Evolutionary conservation across 1,140 invertebrate species (phyloP).

Genomic region (Grapholita molesta): DNA sequence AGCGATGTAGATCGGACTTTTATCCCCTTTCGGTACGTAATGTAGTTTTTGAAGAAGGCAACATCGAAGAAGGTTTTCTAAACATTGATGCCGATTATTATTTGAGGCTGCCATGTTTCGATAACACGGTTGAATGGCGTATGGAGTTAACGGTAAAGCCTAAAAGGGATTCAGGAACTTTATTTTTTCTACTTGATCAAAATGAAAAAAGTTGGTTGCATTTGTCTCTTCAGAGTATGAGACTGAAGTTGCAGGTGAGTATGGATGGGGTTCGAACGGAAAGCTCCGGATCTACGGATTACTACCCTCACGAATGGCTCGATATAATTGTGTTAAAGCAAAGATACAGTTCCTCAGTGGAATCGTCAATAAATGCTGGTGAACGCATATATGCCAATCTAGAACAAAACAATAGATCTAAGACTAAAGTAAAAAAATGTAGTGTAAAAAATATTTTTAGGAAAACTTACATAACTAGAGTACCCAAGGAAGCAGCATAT

Average conservation of each 20-base stretch:
- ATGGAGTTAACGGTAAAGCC: constrained; percentile 58
- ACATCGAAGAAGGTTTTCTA: constrained; percentile 55
- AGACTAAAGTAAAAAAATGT: constrained; percentile 12
- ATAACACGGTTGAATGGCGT: constrained; percentile 48
- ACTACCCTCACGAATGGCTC: constrained; percentile 53
- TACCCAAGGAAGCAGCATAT: not conserved
- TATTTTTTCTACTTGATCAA: constrained; percentile 46
- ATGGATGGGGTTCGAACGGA: constrained; percentile 42
- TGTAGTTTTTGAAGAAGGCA: constrained; percentile 56
- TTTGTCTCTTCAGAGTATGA: constrained; percentile 48
- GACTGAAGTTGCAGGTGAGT: constrained; percentile 43
- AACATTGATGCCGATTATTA: constrained; percentile 49
- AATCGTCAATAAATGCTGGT: constrained; percentile 49
- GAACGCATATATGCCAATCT: constrained; percentile 55
- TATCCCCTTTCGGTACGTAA: constrained; percentile 47
- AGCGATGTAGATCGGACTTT: constrained; percentile 30
- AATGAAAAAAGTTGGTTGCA: constrained; percentile 46
- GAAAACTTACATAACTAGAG: not conserved
- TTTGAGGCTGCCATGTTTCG: constrained; percentile 57
- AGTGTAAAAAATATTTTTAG: not conserved
- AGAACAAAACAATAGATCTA: constrained; percentile 22
- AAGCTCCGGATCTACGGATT: constrained; percentile 48
- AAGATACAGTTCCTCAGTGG: constrained; percentile 46
- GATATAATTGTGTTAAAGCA: constrained; percentile 52
- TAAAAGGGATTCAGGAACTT: constrained; percentile 45